Base-by-base conservation (phyloP, 1,140 invertebrate species). In the Bombus breviceps region DNA sequence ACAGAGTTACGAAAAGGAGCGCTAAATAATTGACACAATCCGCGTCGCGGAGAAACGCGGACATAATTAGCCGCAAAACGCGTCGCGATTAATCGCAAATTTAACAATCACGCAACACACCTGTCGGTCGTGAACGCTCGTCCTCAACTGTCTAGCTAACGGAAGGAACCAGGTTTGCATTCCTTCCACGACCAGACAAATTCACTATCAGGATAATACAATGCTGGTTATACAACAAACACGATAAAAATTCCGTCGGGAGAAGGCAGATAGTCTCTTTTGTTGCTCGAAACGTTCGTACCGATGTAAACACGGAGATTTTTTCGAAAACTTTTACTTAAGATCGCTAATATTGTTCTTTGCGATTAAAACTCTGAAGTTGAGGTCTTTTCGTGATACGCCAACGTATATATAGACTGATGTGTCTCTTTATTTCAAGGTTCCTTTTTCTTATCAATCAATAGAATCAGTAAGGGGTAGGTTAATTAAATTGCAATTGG, bases 91-190 rank as follows among this genome's bases (percentile, higher is more conserved):
- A 34, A 53, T 75, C 37, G 34, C 1, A 43, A 73, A 85, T 81
- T 43, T 22, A 59, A 53, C n/a, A 53, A 53, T 47, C 47, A 4
- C 62, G 57, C 64, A 81, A 89, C 81, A 43, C 68, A 78, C 75
- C 82, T 83, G 76, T 72, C 80, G 6, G 10, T 75, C 62, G 53
- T n/a, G 73, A 72, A 74, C 71, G 72, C 81, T 81, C 75, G 79
- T 25, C 34, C n/a, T 75, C 25, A 3, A 86, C 81, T 87, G 81
- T 71, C 9, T 53, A 47, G 18, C 62, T 53, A 15, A 75, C 39
- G 66, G 37, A 25, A 77, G 18, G 28, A 68, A 6, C 37, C 47
- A 15, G 47, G 18, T 86, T 75, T 62, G 39, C 22, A 18, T 34
- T 68, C 53, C 41, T 76, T 77, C 69, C 68, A 59, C 57, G 64